Base-by-base conservation (phyloP, 2,888 invertebrate species). In the Schizotus pectinicornis region DNA sequence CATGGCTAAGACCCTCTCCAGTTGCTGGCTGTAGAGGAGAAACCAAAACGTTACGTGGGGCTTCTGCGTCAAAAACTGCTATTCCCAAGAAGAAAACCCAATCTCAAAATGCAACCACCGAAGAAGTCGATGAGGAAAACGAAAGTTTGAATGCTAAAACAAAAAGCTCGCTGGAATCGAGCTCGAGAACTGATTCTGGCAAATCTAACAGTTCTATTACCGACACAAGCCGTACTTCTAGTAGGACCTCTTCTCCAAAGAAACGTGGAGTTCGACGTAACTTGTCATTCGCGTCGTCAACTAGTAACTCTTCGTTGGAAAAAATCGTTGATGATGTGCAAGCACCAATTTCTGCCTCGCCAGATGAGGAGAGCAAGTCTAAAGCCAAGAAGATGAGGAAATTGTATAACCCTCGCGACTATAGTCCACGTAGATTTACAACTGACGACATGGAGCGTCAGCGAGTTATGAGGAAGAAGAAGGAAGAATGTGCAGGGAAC, bases 341-440 rank as follows among this genome's bases (percentile, higher is more conserved):
- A 22, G 30, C 3, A 12, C 7, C 9, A 9, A 38, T 11, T 14
- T 37, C 37, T 14, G 34, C 8, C 30, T 41, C 43, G 6, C 6
- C 36, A 8, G 36, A 42, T n/a, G 43, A 52, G 31, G 33, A 31
- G 1, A 33, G 8, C 36, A n/a, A 52, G 9, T 11, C 22, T 8
- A 49, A 7, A 31, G 30, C 7, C 1, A 45, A 53, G 7, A 51
- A 37, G 31, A 46, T 13, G 6, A 33, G 62, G 36, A 65, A 63
- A 56, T 55, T 74, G 6, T 74, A 69, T 53, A 65, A 71, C 59
- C 74, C 73, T 8, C 55, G 61, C 12, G 58, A 67, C 22, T 22
- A 22, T 22, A 3, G 3, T 22, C 42, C 61, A 2, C 38, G 56
- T 11, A 46, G 32, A 32, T 30, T 53, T 8, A 3, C 48, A 1